Evolutionary conservation across 2,888 invertebrate genomes (phyloP).

Genomic region (Anoncus sp.): DNA sequence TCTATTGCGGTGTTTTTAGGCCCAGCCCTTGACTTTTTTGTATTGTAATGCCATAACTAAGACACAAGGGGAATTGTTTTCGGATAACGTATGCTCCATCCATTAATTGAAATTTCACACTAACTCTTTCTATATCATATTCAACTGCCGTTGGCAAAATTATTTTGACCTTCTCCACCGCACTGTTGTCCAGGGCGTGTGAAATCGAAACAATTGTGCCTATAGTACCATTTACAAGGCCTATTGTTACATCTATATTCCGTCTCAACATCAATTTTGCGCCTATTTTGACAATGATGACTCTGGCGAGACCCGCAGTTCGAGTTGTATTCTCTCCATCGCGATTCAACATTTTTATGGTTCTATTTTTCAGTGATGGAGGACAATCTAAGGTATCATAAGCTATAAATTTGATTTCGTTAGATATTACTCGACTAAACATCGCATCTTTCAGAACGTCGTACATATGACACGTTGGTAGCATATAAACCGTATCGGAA

Average conservation of each 20-base stretch:
- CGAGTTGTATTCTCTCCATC: constrained; percentile 58
- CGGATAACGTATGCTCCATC: constrained; percentile 57
- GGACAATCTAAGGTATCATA: constrained; percentile 64
- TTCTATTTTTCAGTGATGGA: constrained; percentile 56
- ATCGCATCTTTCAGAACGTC: constrained; percentile 72
- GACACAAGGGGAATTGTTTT: no score
- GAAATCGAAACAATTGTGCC: constrained; percentile 50
- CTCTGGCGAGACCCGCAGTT: constrained; percentile 66
- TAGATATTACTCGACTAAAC: constrained; percentile 64
- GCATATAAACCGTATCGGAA: constrained; percentile 70
- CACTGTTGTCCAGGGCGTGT: constrained; percentile 36
- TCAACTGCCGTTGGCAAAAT: constrained; percentile 45
- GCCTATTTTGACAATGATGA: constrained; percentile 66
- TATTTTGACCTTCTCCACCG: constrained; percentile 52
- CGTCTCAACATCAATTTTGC: constrained; percentile 67
- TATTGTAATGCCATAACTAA: no score
- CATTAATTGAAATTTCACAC: constrained; percentile 64
- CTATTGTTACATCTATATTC: constrained; percentile 68
- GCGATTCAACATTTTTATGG: constrained; percentile 43
- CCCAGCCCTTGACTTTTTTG: no score
- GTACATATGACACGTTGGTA: constrained; percentile 74
- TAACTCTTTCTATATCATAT: constrained; percentile 54
- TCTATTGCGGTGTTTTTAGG: no score
- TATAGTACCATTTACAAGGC: constrained; percentile 70
- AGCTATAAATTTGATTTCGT: constrained; percentile 68